Evolutionary conservation across 2,888 invertebrate species (phyloP), one percentile per base, ranked within the genome.

Genomic region (Loripinus fragilis): DNA sequence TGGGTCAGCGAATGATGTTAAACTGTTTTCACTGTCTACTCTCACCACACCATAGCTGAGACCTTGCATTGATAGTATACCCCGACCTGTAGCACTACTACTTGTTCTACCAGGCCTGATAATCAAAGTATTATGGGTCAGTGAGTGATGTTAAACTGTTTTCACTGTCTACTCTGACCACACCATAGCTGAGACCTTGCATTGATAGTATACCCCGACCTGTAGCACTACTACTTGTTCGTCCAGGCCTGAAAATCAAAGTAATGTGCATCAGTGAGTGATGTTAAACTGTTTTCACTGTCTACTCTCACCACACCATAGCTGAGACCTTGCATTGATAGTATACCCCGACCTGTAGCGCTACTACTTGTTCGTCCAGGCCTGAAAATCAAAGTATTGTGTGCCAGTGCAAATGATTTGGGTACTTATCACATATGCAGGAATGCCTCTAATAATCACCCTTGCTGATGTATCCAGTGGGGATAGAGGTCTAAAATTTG

Each of bases 91-190:
- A 71, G 96, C 96, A 87, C 97, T 98, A 77, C 96, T 96, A 41
- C 97, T 97, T 38, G 96, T 97, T 76, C 97, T 95, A 0, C 97
- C 98, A 2, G 98, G 98, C 88, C 95, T 95, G 86, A 5, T 87
- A 83, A 45, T 42, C 10, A n/a, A 50, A 50, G n/a, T n/a, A n/a
- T n/a, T n/a, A n/a, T n/a, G n/a, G n/a, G n/a, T n/a, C n/a, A n/a
- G 99, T 99, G 82, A 99, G 95, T 2, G 99, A 99, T 0, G 99
- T 99, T 76, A 99, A 95, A n/a, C 98, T 98, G 94, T 99, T 99
- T 94, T 99, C 99, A 87, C 98, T 98, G 94, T 99, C 99, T 2
- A 99, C 99, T 23, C 99, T 95, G 17, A 99, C 99, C 0, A 99
- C 99, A 28, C 99, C 99, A 93, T 97, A 98, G 87, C 98, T 99